Evolutionary conservation across 2,797 vertebrate genomes (phyloP), one percentile per base, ranked within the genome.

Genomic region (Neostethus bicornis): DNA sequence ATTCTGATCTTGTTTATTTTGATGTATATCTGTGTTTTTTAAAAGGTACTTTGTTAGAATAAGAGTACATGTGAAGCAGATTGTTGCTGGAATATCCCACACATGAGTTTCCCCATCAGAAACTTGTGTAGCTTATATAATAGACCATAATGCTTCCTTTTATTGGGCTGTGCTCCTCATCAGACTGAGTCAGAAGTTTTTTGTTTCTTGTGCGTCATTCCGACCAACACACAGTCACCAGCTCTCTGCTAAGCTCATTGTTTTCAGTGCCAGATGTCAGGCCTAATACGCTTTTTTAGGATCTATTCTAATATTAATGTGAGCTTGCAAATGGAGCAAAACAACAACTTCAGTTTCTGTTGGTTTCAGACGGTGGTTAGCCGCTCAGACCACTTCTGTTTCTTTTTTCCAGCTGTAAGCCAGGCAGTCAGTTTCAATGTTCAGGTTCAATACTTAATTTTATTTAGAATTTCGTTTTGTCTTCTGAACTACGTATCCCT

Each of bases 121-220:
- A 41, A 25, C 17, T 16, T 11, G 2, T 17, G 20, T 4, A 7
- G 3, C 14, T 76, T 65, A 50, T 26, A n/a, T 59, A 76, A 77
- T 13, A 1, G 23, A 49, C 34, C 11, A 12, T 48, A 46, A 60
- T 42, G 47, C 20, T 38, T 31, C 16, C n/a, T 37, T 60, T 60
- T 50, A 48, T 56, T 61, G 61, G 4, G 1, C 1, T 4, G 1
- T 16, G 24, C 21, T 59, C 11, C 50, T 39, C 66, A 43, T 34
- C 34, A 32, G 41, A 16, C 12, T 66, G 55, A 66, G 58, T 75
- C 61, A 66, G 32, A 51, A 7, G 43, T 47, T 45, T 51, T 52
- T 54, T 28, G n/a, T 32, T 41, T 9, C 26, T 35, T 17, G 41
- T 10, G 48, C 17, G 14, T 70, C 55, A 50, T 19, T 6, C 43